Base-by-base conservation (phyloP, 1,140 invertebrate genomes). In the Heliothis subflexa region DNA sequence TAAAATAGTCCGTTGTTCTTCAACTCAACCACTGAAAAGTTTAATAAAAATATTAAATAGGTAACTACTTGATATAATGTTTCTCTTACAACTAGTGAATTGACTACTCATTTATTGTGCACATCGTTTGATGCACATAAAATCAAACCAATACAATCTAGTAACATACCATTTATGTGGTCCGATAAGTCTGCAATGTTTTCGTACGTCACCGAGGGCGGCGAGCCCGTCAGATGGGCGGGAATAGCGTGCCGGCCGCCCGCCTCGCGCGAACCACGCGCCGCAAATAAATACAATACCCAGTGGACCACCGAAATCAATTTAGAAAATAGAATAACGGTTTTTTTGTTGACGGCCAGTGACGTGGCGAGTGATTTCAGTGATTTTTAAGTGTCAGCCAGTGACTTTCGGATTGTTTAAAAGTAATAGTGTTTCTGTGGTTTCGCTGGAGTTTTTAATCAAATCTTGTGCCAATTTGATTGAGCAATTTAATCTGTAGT, bases 211-310 rank as follows among this genome's bases (percentile, higher is more conserved):
- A 49, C 73, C 10, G 52, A 66, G 59, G 75, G 80, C 84, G 87
- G 83, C 85, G 83, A 64, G 81, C 81, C 75, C 89, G 89, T 83
- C 89, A 91, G 86, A 90, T 79, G 86, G 85, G 84, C 90, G 88
- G 87, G 70, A 86, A 83, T 78, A 81, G 76, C 78, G 83, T 80
- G 80, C 86, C 80, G 85, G 79, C 81, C 88, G 88, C 81, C 83
- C 88, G 88, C 78, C 66, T 84, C 82, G 52, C 57, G 49, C 83
- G 62, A 49, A 72, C 47, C 72, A 47, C 52, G n/a, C 57, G 57
- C 40, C 59, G 59, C 47, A 25, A 75, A 75, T 75, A 61, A 75
- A 52, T 33, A 33, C 45, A 16, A 25, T 49, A 64, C 28, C 59
- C 18, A 50, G 2, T 28, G 16, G 12, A 52, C 66, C 61, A 75